Evolutionary conservation across 2,888 invertebrate genomes (phyloP).

Genomic region (Hipparchia sbordonii): DNA sequence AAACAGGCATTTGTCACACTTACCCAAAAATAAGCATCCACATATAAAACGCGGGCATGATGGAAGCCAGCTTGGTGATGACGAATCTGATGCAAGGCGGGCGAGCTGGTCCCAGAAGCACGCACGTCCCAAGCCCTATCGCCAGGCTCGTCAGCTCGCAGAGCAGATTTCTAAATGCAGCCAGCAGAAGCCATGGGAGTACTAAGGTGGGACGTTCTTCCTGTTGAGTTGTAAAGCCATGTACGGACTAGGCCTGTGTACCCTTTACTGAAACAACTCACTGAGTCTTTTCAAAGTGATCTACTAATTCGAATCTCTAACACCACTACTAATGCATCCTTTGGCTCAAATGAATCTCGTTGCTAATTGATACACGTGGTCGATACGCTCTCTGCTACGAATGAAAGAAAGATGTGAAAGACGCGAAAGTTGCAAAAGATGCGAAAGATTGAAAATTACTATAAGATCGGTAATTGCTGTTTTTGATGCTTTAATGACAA

Average conservation of each 20-base stretch:
- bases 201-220: constrained; percentile 78
- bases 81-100: constrained; percentile 77
- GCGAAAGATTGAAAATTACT: too few relatives aligned
- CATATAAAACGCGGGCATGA: constrained; percentile 77
- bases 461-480: too few relatives aligned
- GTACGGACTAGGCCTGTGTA: neutral
- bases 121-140: constrained; percentile 74
- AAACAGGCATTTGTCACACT: constrained; percentile 15
- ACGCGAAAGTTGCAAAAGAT: too few relatives aligned
- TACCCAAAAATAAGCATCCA: constrained; percentile 78
- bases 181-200: constrained; percentile 79
- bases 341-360: too few relatives aligned
- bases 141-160: constrained; percentile 74
- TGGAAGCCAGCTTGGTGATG: constrained; percentile 68
- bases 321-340: too few relatives aligned
- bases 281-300: too few relatives aligned
- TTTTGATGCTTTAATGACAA: too few relatives aligned
- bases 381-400: too few relatives aligned
- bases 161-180: constrained; percentile 71
- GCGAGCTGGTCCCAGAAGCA: constrained; percentile 69
- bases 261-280: too few relatives aligned
- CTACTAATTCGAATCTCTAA: too few relatives aligned
- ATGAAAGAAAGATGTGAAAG: too few relatives aligned
- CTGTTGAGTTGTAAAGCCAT: constrained; percentile 48
- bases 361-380: too few relatives aligned